Percentiles rank a stretch among this genome's conserved stretches.
These are phyloP conservation scores for Philopotamus ludificatus DNA, from an alignment of 1,140 invertebrate species.

Conservation along the genomic window DNA sequence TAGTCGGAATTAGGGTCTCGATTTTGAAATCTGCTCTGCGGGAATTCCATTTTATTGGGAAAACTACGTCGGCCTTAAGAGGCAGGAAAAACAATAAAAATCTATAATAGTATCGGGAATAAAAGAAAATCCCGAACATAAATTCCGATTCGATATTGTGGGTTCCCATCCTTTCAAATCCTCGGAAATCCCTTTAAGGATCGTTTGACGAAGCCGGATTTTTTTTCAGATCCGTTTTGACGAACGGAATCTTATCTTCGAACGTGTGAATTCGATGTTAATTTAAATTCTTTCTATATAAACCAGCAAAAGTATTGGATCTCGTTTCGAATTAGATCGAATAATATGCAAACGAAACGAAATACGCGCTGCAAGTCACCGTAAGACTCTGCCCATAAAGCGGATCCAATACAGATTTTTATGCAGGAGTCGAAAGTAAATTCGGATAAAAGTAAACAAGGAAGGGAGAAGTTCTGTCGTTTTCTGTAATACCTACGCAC, in stretches of 20 bases:
- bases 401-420: background rate
- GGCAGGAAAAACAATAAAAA: constrained; percentile 34
- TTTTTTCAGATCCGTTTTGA: no score
- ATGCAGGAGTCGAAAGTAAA: background rate
- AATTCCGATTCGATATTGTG: constrained; percentile 32
- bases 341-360: no score
- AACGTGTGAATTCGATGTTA: no score
- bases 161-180: constrained; percentile 8
- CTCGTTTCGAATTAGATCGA: no score
- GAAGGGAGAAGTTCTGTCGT: background rate
- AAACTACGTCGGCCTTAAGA: background rate
- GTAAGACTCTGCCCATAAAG: background rate
- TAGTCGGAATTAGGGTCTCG: no score
- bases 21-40: no score
- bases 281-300: no score
- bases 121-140: constrained; percentile 38
- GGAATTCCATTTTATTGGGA: background rate
- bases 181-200: constrained; percentile 28
- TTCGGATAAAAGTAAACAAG: background rate
- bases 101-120: constrained; percentile 29
- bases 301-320: no score
- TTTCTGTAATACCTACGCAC: background rate
- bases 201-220: constrained; percentile 1
- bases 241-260: no score
- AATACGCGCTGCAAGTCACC: background rate